phyloP scores from a whole-genome alignment of 1,140 invertebrate species.

The Varroa destructor region DNA sequence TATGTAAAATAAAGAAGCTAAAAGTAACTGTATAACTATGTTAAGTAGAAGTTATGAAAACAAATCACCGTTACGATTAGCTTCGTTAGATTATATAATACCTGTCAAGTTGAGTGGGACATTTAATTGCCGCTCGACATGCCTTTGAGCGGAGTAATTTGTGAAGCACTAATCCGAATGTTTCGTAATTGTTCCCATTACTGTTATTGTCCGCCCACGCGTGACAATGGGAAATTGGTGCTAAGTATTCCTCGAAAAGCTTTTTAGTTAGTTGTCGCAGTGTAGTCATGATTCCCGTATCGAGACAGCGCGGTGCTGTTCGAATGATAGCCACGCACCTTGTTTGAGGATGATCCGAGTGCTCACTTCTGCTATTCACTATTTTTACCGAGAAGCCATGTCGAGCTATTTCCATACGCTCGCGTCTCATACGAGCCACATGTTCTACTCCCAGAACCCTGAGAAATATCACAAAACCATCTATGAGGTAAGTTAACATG shows the following conservation, averaged over 20 bases:
- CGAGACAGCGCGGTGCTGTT: constrained; percentile 17
- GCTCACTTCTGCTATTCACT: neutral
- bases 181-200: neutral
- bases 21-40: no score
- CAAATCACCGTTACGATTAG: no score
- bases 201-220: no score
- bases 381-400: neutral
- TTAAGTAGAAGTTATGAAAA: no score
- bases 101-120: constrained; percentile 11
- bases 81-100: no score
- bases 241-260: constrained; percentile 6
- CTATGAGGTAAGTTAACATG: no score
- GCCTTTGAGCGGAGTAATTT: neutral
- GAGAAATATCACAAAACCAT: neutral
- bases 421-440: neutral
- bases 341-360: no score
- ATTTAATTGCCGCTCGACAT: constrained; percentile 6
- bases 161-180: neutral
- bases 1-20: no score
- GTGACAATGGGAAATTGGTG: no score
- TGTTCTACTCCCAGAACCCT: neutral
- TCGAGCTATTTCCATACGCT: neutral
- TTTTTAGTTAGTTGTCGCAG: neutral
- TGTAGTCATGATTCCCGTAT: neutral
- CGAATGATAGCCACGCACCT: neutral